A percentile compares a stretch with the other conserved stretches of the same genome.
Evolutionary conservation across 2,888 invertebrate genomes (phyloP).

Genomic region (Cataglyphis albicans): DNA sequence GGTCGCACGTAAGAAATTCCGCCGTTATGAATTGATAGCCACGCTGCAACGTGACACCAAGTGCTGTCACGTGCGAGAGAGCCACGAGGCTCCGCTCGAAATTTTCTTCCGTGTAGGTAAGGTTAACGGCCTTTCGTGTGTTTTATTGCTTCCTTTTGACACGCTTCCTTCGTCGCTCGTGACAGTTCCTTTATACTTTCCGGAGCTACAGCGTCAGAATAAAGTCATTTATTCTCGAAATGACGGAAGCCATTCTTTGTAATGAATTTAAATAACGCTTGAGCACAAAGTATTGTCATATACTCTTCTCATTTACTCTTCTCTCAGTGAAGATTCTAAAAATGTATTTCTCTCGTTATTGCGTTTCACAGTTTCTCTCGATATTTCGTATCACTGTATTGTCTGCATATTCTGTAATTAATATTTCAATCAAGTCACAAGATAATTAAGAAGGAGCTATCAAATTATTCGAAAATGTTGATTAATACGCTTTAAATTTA

Average conservation of each 20-base stretch:
- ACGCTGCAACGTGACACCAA: conserved; percentile 27
- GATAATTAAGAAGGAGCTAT: background rate
- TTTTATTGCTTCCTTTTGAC: conserved; percentile 68
- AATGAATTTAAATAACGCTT: conserved; percentile 3
- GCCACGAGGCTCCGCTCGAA: conserved; percentile 40
- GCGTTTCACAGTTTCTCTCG: background rate
- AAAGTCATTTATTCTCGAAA: background rate
- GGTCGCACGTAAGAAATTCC: conserved; percentile 45
- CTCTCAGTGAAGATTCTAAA: background rate
- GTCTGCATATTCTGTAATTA: background rate
- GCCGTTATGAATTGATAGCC: conserved; percentile 46
- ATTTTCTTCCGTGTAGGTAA: conserved; percentile 40
- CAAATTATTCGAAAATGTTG: conserved; percentile 43
- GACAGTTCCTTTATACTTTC: conserved; percentile 37
- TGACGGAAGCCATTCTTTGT: background rate
- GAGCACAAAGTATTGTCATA: background rate
- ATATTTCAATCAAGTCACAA: conserved; percentile 2
- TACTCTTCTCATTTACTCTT: background rate
- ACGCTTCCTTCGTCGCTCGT: conserved; percentile 31
- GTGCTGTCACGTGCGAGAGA: conserved; percentile 62
- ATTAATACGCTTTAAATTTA: conserved; percentile 64
- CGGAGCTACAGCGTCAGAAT: background rate
- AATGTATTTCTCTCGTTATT: background rate
- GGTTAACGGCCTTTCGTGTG: conserved; percentile 57
- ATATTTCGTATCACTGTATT: background rate